Conservation (phyloP, 1,140 invertebrate genomes). For the Drosophila teissieri region DNA sequence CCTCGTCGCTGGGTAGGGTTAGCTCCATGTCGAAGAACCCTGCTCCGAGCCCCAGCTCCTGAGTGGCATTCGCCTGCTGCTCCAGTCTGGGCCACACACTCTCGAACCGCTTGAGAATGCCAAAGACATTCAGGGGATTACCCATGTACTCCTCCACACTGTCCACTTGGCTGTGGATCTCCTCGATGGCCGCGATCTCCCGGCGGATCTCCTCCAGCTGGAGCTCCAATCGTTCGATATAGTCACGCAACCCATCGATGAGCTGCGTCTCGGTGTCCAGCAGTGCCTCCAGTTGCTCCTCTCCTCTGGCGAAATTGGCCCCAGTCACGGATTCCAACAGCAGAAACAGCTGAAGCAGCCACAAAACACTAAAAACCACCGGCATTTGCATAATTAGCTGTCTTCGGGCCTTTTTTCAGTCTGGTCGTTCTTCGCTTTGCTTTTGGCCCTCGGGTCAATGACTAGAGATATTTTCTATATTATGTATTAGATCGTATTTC, state of each 20-base stretch:
- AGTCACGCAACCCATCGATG: constrained; percentile 57
- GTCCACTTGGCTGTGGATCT: constrained; percentile 90
- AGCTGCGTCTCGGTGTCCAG: constrained; percentile 54
- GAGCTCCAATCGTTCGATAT: constrained; percentile 49
- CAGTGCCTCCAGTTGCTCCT: constrained; percentile 44
- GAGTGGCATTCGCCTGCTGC: constrained; percentile 45
- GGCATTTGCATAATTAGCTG: constrained; percentile 67
- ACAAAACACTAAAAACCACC: constrained; percentile 27
- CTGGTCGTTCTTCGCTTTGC: constrained; percentile 9
- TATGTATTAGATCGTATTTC: not conserved
- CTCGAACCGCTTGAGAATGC: constrained; percentile 97
- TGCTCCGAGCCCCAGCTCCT: constrained; percentile 5
- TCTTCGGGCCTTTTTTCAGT: constrained; percentile 1
- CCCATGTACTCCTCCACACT: constrained; percentile 93
- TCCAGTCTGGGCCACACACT: constrained; percentile 90
- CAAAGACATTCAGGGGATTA: constrained; percentile 98
- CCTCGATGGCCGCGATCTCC: constrained; percentile 85
- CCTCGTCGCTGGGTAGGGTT: constrained; percentile 60
- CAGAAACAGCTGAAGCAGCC: constrained; percentile 43
- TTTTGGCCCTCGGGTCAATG: constrained; percentile 50
- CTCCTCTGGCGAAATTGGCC: constrained; percentile 19
- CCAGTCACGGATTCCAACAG: constrained; percentile 1
- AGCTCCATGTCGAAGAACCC: constrained; percentile 7
- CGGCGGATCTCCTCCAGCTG: constrained; percentile 44
- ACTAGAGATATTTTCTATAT: constrained; percentile 20